Evolutionary conservation across 2,113 vertebrate genomes (phyloP).

Genomic region (Fukomys damarensis): DNA sequence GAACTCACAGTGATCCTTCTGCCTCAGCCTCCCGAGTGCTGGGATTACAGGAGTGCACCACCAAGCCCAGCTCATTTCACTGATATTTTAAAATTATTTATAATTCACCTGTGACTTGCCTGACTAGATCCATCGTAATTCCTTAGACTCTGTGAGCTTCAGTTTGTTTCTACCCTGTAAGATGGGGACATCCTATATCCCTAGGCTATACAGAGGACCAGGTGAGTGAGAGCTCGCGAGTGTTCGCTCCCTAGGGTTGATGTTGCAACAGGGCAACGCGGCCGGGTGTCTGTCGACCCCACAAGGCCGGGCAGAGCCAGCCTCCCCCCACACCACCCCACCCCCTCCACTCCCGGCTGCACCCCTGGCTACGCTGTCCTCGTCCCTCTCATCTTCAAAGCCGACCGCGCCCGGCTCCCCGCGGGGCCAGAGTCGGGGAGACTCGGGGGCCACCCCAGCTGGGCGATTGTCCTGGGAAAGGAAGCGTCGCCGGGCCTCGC

Average conservation of each 20-base stretch:
- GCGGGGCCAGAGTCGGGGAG: neutral
- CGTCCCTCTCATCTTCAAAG: conserved; percentile 3
- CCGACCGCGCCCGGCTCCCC: neutral
- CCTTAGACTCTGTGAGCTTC: neutral
- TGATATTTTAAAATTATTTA: neutral
- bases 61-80: neutral
- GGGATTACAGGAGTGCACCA: too few species aligned
- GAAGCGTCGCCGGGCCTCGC: neutral
- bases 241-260: neutral
- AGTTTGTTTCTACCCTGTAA: neutral
- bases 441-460: neutral
- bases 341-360: conserved; percentile 9
- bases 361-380: neutral
- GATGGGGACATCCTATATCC: neutral
- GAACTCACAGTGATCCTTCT: too few species aligned
- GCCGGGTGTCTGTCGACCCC: neutral
- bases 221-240: neutral
- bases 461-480: neutral
- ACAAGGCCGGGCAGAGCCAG: neutral
- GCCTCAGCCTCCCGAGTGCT: too few species aligned
- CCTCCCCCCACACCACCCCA: too few species aligned
- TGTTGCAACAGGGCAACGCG: neutral
- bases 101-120: neutral
- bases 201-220: neutral
- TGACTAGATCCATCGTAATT: neutral